Evolutionary conservation across 1,140 invertebrate species (phyloP).

Genomic region (Drosophila baimaii): DNA sequence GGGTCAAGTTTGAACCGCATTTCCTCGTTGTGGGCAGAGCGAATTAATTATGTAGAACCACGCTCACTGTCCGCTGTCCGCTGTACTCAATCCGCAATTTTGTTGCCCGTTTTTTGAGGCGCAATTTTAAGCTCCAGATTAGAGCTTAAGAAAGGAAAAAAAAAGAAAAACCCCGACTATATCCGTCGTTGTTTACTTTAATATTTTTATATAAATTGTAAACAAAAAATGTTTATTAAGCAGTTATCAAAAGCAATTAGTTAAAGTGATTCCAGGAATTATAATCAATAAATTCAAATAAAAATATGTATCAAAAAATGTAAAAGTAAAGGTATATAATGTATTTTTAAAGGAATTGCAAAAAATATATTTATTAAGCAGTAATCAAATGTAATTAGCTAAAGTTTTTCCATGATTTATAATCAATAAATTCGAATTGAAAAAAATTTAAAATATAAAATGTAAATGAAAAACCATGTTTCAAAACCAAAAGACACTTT

Average conservation of each 20-base stretch:
- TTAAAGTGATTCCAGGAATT: neutral
- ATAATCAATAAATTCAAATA: neutral
- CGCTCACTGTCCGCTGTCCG: neutral
- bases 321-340: too few species aligned
- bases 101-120: slow-evolving; percentile 11
- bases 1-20: slow-evolving; percentile 64
- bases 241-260: neutral
- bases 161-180: neutral
- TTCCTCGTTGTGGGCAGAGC: slow-evolving; percentile 5
- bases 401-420: too few species aligned
- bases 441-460: too few species aligned
- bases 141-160: neutral
- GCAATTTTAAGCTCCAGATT: slow-evolving; percentile 32
- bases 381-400: too few species aligned
- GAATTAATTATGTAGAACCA: slow-evolving; percentile 16
- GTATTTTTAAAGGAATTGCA: too few species aligned
- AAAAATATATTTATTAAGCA: too few species aligned
- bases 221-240: neutral
- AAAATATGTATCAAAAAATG: too few species aligned
- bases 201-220: neutral
- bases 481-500: too few species aligned
- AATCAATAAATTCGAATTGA: too few species aligned
- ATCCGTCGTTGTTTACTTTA: neutral
- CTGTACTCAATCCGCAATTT: neutral
- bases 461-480: too few species aligned